phyloP scores from a whole-genome alignment of 1,140 invertebrate genomes.

The Pantala flavescens region DNA sequence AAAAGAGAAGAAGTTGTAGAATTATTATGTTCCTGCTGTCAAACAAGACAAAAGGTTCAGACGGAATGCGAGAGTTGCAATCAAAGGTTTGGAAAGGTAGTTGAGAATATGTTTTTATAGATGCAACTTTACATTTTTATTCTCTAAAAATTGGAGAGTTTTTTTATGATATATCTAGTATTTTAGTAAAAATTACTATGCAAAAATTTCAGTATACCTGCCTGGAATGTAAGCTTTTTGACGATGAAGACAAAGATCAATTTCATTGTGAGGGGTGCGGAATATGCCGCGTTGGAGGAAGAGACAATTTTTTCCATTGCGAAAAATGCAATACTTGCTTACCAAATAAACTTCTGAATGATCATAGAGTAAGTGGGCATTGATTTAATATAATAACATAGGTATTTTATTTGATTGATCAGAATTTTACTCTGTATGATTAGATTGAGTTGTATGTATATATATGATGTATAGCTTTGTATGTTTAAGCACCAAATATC shows the following conservation, averaged over 20 bases:
- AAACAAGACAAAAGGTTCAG: conserved; percentile 67
- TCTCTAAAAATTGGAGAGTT: too few species aligned
- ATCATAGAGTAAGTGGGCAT: conserved; percentile 55
- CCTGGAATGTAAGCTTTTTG: conserved; percentile 75
- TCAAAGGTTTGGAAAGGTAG: conserved; percentile 63
- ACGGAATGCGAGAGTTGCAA: conserved; percentile 62
- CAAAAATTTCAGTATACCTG: conserved; percentile 61
- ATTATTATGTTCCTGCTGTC: conserved; percentile 69
- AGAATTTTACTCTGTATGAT: not conserved
- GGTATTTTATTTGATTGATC: not conserved
- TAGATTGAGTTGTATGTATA: not conserved
- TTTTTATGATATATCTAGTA: not conserved
- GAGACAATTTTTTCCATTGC: conserved; percentile 80
- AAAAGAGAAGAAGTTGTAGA: conserved; percentile 70
- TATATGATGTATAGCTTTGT: too few species aligned
- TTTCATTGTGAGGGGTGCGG: conserved; percentile 83
- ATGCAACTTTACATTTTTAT: too few species aligned
- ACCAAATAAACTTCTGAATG: conserved; percentile 61
- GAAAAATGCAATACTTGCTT: conserved; percentile 78
- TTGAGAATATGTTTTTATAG: conserved; percentile 4
- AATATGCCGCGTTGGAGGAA: conserved; percentile 74
- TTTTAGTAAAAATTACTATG: too few species aligned
- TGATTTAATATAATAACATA: not conserved
- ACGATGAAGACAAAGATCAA: conserved; percentile 77
- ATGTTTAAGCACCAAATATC: too few species aligned